These are phyloP conservation scores for Embiotoca jacksoni DNA, from an alignment of 2,113 vertebrate species.

Conservation along the genomic window DNA sequence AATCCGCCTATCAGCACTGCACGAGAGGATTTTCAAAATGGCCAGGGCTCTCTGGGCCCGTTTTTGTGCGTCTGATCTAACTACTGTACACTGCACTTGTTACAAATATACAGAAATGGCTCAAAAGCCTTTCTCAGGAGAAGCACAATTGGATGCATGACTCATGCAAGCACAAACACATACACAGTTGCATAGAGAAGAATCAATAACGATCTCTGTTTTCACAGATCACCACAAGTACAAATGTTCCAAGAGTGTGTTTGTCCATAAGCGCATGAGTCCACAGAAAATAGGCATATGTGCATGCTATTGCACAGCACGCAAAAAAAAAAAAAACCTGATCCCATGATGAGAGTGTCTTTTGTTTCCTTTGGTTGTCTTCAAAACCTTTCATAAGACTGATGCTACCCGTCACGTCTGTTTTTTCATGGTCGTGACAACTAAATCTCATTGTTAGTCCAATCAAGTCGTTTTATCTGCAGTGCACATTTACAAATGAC, in stretches of 20 bases:
- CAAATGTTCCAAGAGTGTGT: constrained; percentile 21
- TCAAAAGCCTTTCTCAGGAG: constrained; percentile 19
- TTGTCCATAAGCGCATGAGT: neutral
- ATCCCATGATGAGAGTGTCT: neutral
- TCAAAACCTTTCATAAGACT: constrained; percentile 12
- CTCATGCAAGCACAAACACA: constrained; percentile 13
- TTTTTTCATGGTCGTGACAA: constrained; percentile 1
- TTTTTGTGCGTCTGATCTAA: neutral
- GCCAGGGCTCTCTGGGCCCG: neutral
- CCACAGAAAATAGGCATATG: neutral
- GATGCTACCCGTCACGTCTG: constrained; percentile 16
- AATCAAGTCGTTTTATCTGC: neutral
- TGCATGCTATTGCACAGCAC: neutral
- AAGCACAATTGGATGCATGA: constrained; percentile 26
- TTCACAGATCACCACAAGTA: constrained; percentile 38
- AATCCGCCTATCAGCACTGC: neutral
- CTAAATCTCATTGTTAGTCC: constrained; percentile 13
- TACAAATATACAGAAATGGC: constrained; percentile 24
- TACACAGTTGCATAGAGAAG: constrained; percentile 6
- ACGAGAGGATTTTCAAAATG: constrained; percentile 3
- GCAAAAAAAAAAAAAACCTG: neutral
- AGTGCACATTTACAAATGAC: neutral
- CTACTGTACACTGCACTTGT: neutral
- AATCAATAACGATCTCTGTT: constrained; percentile 52
- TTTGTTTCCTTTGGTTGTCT: constrained; percentile 20